These are phyloP conservation scores for Anoplopoma fimbria DNA, from an alignment of 2,113 vertebrate species.

Conservation along the genomic window DNA sequence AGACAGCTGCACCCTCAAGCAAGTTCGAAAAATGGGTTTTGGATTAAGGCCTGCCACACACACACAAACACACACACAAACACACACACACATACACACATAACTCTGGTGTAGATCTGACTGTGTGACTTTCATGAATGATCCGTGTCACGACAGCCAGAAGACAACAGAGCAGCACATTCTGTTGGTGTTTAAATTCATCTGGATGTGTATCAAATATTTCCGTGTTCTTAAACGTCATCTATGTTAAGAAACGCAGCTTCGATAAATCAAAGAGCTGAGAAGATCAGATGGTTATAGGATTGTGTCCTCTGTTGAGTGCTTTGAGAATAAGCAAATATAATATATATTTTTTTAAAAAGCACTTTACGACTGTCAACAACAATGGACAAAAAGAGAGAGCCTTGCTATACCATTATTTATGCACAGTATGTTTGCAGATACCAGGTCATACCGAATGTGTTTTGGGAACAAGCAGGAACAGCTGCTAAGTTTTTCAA, in stretches of 20 bases:
- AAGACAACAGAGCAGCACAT: not conserved
- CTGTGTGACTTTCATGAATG: constrained; percentile 36
- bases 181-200: not conserved
- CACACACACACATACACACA: not conserved
- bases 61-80: not conserved
- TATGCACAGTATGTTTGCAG: too few species aligned
- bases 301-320: not conserved
- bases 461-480: too few species aligned
- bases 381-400: too few species aligned
- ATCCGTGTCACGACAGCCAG: constrained; percentile 36
- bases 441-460: too few species aligned
- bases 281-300: not conserved
- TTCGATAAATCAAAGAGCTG: not conserved
- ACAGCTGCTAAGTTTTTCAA: too few species aligned
- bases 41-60: constrained; percentile 47
- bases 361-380: too few species aligned
- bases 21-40: constrained; percentile 19
- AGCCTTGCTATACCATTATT: too few species aligned
- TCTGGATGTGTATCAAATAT: not conserved
- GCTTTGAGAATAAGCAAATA: not conserved
- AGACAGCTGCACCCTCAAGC: constrained; percentile 55
- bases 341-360: too few species aligned
- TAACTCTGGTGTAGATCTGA: not conserved
- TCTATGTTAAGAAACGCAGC: not conserved
- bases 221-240: not conserved